phyloP scores from a whole-genome alignment of 2,888 invertebrate species.

The Dicyrtomina minuta region DNA sequence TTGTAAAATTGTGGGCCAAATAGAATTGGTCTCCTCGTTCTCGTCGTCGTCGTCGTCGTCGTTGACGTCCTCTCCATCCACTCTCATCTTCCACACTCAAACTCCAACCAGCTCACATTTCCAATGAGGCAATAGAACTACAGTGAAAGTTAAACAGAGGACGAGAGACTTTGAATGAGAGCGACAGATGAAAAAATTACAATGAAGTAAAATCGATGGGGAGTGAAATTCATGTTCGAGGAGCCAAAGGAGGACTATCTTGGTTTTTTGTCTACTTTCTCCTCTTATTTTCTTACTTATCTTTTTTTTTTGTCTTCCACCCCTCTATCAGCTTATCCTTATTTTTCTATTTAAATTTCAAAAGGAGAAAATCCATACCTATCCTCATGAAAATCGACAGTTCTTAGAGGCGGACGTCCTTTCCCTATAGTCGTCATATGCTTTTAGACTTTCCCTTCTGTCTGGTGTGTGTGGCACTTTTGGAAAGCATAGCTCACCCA shows the following conservation, averaged over 20 bases:
- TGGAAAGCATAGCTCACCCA: no score
- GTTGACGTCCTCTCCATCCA: no score
- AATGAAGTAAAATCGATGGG: conserved; percentile 35
- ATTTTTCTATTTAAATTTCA: neutral
- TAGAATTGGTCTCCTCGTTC: conserved; percentile 17
- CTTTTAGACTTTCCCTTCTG: neutral
- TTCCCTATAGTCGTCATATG: neutral
- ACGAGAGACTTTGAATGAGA: conserved; percentile 15
- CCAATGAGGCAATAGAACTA: conserved; percentile 22
- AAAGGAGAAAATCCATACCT: neutral
- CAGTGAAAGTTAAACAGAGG: conserved; percentile 1
- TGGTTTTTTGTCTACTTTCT: conserved; percentile 10
- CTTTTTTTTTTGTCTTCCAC: neutral
- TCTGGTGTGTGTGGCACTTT: neutral
- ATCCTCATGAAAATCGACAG: neutral
- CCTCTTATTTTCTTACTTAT: neutral
- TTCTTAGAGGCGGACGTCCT: no score
- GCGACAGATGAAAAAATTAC: conserved; percentile 34
- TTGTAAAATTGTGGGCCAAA: neutral
- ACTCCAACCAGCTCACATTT: conserved; percentile 19
- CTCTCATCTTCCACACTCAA: no score
- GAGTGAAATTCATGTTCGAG: conserved; percentile 33
- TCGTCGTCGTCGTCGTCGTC: no score
- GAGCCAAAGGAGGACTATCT: conserved; percentile 13
- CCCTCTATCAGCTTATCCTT: neutral